Percentiles rank a stretch among this genome's conserved stretches.
Conservation (phyloP, 2,797 vertebrate species). For the Coilia nasus region DNA sequence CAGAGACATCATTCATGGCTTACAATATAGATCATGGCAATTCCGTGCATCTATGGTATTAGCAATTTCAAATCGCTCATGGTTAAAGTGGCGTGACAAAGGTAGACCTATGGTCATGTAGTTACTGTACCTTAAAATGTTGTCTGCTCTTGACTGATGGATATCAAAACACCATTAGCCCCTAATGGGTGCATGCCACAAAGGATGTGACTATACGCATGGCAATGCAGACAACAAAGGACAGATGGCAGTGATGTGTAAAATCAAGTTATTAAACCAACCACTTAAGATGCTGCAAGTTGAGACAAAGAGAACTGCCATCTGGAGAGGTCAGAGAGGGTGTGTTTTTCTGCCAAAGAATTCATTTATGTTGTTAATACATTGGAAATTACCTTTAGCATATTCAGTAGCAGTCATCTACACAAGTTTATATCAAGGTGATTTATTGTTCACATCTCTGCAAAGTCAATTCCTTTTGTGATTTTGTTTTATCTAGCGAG, state of each 20-base stretch:
- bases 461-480: background rate
- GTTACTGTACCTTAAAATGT: background rate
- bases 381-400: background rate
- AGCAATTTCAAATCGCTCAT: background rate
- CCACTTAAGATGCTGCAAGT: slow-evolving; percentile 28
- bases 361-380: background rate
- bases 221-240: background rate
- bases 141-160: background rate
- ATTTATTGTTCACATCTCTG: background rate
- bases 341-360: background rate
- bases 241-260: slow-evolving; percentile 30
- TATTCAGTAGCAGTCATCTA: background rate
- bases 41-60: background rate
- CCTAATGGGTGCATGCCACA: background rate
- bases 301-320: slow-evolving; percentile 21
- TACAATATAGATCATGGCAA: background rate
- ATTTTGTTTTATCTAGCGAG: background rate
- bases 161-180: background rate
- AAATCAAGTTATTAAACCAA: slow-evolving; percentile 46
- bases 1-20: slow-evolving; percentile 33
- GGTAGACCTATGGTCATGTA: background rate
- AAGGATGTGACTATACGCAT: slow-evolving; percentile 2
- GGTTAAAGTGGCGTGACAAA: background rate
- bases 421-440: background rate
- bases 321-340: background rate